Base-by-base conservation (phyloP, 2,797 vertebrate genomes). In the Trichosurus vulpecula region DNA sequence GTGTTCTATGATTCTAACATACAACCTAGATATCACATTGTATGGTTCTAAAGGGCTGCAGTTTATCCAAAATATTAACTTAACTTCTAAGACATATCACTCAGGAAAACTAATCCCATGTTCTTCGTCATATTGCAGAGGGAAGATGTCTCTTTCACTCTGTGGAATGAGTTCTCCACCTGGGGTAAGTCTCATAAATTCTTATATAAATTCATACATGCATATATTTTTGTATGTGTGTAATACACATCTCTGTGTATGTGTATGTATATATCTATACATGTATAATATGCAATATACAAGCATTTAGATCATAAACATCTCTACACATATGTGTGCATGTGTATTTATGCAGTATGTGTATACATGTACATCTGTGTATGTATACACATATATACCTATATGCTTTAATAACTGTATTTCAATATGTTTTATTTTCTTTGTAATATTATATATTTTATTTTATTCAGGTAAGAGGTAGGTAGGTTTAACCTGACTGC, bases 91-190 rank as follows among this genome's bases (percentile, higher is more conserved):
- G 92, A 55, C 91, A 87, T 96, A 93, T 6, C 3, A 55, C 6
- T 16, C 55, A 61, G 95, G 92, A 47, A 81, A 47, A 74, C 2
- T 27, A 81, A 81, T 47, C 2, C n/a, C 47, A 4, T 47, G 35
- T 0, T 41, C 74, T 81, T 47, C 81, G 74, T 81, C 74, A 47
- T 81, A 11, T 81, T 47, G 41, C 30, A 81, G 22, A 47, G 8
- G 19, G 6, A 29, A 22, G 0, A 1, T 31, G 19, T 35, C n/a
- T 92, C 30, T 0, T 11, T 55, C 22, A 3, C 58, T 1, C n/a
- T 3, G 2, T 3, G 1, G 92, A 56, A 90, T 29, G 22, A 41
- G 29, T 89, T 81, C 55, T 74, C 31, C 13, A 57, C 91, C 74
- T 54, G 41, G 3, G 8, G 30, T 3, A 4, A 47, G 74, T 47